phyloP scores from a whole-genome alignment of 2,888 invertebrate genomes.

The Thereva nobilitata region DNA sequence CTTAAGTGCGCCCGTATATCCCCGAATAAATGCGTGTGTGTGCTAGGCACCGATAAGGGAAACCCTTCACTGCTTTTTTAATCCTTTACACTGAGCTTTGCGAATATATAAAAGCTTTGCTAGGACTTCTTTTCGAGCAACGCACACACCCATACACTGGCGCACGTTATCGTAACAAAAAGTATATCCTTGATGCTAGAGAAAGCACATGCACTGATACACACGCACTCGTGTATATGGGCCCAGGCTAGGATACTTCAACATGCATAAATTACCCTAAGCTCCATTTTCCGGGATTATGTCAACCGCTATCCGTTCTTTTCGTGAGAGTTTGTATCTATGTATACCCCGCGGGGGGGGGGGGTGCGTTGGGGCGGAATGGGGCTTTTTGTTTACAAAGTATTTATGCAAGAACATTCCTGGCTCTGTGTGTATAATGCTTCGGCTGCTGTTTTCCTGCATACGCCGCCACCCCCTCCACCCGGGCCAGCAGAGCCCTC shows the following conservation, averaged over 20 bases:
- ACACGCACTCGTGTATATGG: no score
- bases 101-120: constrained; percentile 25
- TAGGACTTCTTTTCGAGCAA: constrained; percentile 13
- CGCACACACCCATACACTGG: neutral
- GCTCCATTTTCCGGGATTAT: constrained; percentile 39
- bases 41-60: constrained; percentile 33
- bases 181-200: constrained; percentile 7
- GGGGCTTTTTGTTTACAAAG: constrained; percentile 32
- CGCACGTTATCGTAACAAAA: neutral
- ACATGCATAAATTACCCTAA: constrained; percentile 38
- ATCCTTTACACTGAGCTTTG: constrained; percentile 28
- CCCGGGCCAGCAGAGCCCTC: neutral
- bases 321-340: neutral
- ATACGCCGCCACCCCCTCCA: neutral
- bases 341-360: neutral
- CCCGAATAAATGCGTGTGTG: constrained; percentile 19
- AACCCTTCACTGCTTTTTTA: constrained; percentile 26
- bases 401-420: constrained; percentile 35
- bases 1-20: constrained; percentile 27
- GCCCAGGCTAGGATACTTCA: neutral
- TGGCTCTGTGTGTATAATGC: neutral
- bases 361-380: constrained; percentile 8
- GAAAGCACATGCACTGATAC: no score
- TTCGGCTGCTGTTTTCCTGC: constrained; percentile 3
- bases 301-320: constrained; percentile 17